Evolutionary conservation across 2,797 vertebrate genomes (phyloP).

Genomic region (Sebastes iracundus): DNA sequence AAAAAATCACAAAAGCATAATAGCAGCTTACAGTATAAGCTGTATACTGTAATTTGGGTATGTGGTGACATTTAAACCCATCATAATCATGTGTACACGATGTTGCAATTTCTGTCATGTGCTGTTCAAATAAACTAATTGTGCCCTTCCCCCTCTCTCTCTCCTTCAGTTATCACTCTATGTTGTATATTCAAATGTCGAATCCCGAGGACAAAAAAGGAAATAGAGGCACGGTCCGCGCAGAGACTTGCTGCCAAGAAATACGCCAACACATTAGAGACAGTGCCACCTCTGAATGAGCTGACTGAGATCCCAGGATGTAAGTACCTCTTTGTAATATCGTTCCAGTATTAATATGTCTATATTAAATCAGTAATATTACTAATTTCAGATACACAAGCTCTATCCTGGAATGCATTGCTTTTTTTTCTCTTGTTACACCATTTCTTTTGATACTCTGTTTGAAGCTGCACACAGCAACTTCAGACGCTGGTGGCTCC

Average conservation of each 20-base stretch:
- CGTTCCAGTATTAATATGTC: background rate
- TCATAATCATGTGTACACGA: background rate
- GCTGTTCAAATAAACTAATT: background rate
- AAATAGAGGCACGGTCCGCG: constrained; percentile 92
- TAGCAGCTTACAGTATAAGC: background rate
- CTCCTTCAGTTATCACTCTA: constrained; percentile 89
- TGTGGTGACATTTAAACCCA: background rate
- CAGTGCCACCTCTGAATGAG: constrained; percentile 91
- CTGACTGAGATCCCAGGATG: constrained; percentile 92
- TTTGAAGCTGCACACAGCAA: background rate
- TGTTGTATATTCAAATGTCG: constrained; percentile 99
- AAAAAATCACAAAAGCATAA: background rate
- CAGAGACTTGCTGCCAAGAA: constrained; percentile 93
- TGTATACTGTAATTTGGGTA: background rate
- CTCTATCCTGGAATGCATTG: background rate
- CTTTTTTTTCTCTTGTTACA: background rate
- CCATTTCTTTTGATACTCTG: background rate
- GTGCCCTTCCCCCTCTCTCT: background rate
- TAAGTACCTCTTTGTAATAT: constrained; percentile 60
- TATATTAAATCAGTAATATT: background rate
- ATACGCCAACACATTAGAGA: constrained; percentile 95
- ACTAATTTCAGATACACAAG: background rate
- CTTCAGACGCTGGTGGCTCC: background rate
- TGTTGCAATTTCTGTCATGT: background rate
- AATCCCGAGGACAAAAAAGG: constrained; percentile 94